Percentiles rank a stretch among this genome's conserved stretches.
phyloP scores from a whole-genome alignment of 1,140 invertebrate genomes.

The Drosophila tropicalis region DNA sequence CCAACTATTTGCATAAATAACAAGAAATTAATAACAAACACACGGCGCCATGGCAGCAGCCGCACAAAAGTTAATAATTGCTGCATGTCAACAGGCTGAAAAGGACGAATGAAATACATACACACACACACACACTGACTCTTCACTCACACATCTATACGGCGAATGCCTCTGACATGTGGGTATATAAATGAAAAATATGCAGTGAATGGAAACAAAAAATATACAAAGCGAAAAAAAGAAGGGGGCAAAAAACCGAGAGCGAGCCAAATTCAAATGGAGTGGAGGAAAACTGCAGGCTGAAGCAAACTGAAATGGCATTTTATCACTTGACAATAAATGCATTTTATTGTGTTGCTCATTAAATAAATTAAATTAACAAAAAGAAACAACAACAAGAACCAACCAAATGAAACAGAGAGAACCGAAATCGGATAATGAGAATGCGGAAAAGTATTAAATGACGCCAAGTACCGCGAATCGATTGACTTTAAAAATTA shows the following conservation, averaged over 20 bases:
- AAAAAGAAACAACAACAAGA: conserved; percentile 19
- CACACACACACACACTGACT: neutral
- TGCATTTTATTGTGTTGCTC: conserved; percentile 76
- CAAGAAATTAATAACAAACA: conserved; percentile 83
- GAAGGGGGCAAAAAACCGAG: neutral
- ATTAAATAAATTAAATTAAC: conserved; percentile 80
- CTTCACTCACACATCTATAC: neutral
- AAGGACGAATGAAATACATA: conserved; percentile 3
- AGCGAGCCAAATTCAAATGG: neutral
- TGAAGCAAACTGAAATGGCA: conserved; percentile 59
- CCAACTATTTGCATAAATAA: conserved; percentile 82
- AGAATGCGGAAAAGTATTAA: conserved; percentile 48
- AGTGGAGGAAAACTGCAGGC: conserved; percentile 28
- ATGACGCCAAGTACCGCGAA: conserved; percentile 2
- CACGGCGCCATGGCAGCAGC: conserved; percentile 74
- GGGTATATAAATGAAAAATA: conserved; percentile 77
- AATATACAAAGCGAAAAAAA: neutral
- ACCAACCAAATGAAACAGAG: neutral
- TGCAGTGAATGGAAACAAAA: conserved; percentile 19
- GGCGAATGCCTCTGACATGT: conserved; percentile 52
- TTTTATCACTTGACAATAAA: conserved; percentile 82
- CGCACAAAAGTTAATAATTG: conserved; percentile 81
- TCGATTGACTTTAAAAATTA: conserved; percentile 10
- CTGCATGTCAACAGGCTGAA: conserved; percentile 71
- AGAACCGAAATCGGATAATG: conserved; percentile 5